Percentiles rank a stretch among this genome's conserved stretches.
These are phyloP conservation scores for Gorsachius magnificus DNA, from an alignment of 2,797 vertebrate genomes.

Conservation along the genomic window DNA sequence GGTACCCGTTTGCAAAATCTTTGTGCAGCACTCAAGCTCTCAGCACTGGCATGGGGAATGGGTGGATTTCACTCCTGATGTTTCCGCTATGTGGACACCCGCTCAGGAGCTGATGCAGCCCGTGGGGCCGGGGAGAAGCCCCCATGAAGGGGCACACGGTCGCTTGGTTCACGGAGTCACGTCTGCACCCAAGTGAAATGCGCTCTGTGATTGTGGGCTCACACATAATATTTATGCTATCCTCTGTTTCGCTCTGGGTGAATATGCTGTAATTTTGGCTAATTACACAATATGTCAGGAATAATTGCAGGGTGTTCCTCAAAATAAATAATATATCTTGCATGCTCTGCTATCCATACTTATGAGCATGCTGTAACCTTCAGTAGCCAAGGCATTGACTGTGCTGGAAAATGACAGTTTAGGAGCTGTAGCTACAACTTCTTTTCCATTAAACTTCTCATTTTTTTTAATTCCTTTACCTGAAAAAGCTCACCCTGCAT, in stretches of 20 bases:
- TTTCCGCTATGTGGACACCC: background rate
- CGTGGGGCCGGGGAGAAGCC: background rate
- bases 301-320: constrained; percentile 58
- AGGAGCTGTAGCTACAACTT: background rate
- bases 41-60: background rate
- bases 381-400: background rate
- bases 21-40: background rate
- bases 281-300: constrained; percentile 56
- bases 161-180: background rate
- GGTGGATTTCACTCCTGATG: background rate
- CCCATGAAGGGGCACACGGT: fast-evolving
- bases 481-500: background rate
- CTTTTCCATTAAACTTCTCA: background rate
- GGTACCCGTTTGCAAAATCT: background rate
- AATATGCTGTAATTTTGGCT: constrained; percentile 51
- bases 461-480: background rate
- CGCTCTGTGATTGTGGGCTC: background rate
- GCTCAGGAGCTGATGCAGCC: background rate
- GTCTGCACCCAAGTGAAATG: background rate
- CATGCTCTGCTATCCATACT: constrained; percentile 1
- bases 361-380: constrained; percentile 20
- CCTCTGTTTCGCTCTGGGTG: constrained; percentile 3
- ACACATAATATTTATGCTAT: background rate
- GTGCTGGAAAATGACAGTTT: background rate
- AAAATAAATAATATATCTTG: constrained; percentile 50